Base-by-base conservation (phyloP, 2,888 invertebrate genomes). In the Cephus nigrinus region DNA sequence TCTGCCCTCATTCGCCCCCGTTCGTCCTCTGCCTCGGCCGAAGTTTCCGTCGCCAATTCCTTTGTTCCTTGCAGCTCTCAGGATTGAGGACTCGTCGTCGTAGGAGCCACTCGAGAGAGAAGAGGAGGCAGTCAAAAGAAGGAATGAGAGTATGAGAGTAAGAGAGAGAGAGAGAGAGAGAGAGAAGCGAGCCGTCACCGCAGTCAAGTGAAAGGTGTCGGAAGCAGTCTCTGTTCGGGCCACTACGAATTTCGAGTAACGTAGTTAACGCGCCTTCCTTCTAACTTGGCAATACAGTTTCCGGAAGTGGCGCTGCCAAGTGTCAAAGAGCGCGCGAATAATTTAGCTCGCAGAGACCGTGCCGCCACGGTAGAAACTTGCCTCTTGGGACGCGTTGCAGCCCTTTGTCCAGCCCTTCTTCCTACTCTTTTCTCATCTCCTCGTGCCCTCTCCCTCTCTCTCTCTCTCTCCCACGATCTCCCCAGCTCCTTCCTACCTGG, bases 291-390 rank as follows among this genome's bases (percentile, higher is more conserved):
- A 75, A 77, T 77, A 74, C 77, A 75, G 77, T 75, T 78, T 78
- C 78, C 81, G 78, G 76, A 77, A 73, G 79, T 55, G 69, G 71
- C 5, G 30, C 23, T 73, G 55, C 72, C 40, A 80, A 85, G 83
- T 84, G 85, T 85, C 84, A 82, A 86, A 83, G 85, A 80, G 82
- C 75, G 81, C 77, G 76, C 79, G 81, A 84, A 86, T 85, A 85
- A 85, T 86, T 86, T 81, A 85, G 81, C 82, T 73, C 75, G 80
- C 79, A 78, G 71, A 31, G 31, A 33, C 32, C 31, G 12, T 12
- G 31, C 71, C 71, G 31, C 71, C 32, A 5, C 31, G 5, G 71
- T 32, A 9, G 76, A 79, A 82, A 76, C 78, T 79, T 78, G 82
- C 79, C 84, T 82, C 83, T 81, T 80, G 78, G 84, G 80, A 83